Evolutionary conservation across 1,140 invertebrate species (phyloP), one percentile per base, ranked within the genome.

Genomic region (Bradysia coprophila): DNA sequence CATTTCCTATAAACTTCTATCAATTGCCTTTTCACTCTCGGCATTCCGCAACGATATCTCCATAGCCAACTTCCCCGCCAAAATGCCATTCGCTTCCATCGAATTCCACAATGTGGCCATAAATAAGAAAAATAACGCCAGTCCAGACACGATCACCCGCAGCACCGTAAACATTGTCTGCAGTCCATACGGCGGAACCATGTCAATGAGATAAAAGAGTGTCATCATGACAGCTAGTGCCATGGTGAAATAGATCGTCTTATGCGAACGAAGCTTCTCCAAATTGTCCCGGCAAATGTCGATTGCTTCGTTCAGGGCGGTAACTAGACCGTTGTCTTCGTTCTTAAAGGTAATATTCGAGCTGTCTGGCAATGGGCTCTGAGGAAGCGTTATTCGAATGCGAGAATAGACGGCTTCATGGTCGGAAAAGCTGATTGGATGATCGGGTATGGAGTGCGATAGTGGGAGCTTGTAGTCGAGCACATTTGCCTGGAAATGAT

Each of bases 401-500:
- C 64, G 67, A 15, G 78, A 71, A 44, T 68, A 58, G n/a, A 93
- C 75, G n/a, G 83, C 86, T 66, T 92, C 88, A 56, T 93, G 89
- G 59, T 93, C 89, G 0, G 88, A 92, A 61, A 79, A 92, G 53
- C 84, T 87, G 49, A 80, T 86, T 40, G 66, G 54, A 43, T 71
- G 55, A 1, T 68, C 69, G 9, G 84, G 81, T 33, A 92, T 73
- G 49, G 76, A 67, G 28, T 76, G 65, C 47, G 81, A 73, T 40
- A 86, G 72, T 4, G 85, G 81, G 46, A 81, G 71, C 36, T 64
- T 64, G 61, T 75, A 84, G 48, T 72, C 68, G 24, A 66, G 49
- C 37, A 78, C 62, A 43, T 69, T 66, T 37, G 75, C 69, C 66
- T 78, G 46, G 3, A 53, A 46, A 8, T 4, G 9, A 20, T 40